Evolutionary conservation across 2,797 vertebrate species (phyloP).

Genomic region (Syndactyla subalaris): DNA sequence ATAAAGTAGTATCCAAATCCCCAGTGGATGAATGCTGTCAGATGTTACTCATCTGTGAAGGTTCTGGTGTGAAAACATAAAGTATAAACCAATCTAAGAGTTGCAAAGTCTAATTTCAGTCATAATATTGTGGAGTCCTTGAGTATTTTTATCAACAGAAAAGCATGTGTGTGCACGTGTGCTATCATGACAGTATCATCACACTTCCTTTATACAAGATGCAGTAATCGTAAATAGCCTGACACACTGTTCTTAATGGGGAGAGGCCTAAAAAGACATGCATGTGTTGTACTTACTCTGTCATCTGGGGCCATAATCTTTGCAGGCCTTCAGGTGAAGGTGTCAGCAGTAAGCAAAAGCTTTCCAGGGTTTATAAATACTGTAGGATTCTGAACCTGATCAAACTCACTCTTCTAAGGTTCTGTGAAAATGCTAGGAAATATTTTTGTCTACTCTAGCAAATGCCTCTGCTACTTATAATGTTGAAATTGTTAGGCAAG

Average conservation of each 20-base stretch:
- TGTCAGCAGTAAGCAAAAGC: background rate
- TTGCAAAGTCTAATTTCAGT: background rate
- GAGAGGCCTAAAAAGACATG: background rate
- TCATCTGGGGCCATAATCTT: accelerated
- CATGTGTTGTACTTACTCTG: background rate
- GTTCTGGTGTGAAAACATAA: background rate
- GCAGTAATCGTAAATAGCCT: background rate
- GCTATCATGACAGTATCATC: background rate
- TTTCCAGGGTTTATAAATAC: background rate
- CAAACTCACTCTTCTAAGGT: background rate
- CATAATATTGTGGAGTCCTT: background rate
- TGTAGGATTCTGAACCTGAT: background rate
- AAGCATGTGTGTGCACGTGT: background rate
- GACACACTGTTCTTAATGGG: background rate
- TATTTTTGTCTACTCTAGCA: background rate
- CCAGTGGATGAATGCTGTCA: background rate
- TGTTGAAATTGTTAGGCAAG: background rate
- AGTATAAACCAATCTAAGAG: background rate
- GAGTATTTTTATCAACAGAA: background rate
- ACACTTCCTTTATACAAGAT: background rate
- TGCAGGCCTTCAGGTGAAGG: background rate
- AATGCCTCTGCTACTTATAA: background rate
- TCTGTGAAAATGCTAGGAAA: background rate
- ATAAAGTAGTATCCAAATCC: background rate
- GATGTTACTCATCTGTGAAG: background rate